Conservation (phyloP, 1,140 invertebrate species). For the Phymastichus coffea region DNA sequence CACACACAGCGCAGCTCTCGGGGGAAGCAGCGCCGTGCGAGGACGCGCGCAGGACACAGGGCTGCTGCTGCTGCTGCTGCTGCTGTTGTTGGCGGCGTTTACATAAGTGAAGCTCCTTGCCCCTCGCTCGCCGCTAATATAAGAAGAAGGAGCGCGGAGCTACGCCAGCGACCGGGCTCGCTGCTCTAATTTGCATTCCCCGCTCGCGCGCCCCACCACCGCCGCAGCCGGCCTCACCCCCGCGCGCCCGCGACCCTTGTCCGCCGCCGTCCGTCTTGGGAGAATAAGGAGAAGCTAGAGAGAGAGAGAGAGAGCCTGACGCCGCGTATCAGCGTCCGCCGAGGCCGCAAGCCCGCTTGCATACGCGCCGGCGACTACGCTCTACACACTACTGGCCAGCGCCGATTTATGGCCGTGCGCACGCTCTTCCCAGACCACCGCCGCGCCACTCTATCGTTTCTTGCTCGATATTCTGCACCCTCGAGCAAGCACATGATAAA, state of each 20-base stretch:
- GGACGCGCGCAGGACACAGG: no score
- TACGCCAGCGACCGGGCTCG: slow-evolving; percentile 40
- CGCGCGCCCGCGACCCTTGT: slow-evolving; percentile 31
- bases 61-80: background rate
- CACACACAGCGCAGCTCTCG: no score
- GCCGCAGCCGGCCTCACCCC: background rate
- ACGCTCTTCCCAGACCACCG: no score
- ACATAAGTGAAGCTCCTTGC: slow-evolving; percentile 52
- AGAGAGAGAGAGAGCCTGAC: slow-evolving; percentile 15
- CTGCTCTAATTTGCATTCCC: slow-evolving; percentile 58
- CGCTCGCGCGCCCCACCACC: slow-evolving; percentile 41
- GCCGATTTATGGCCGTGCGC: background rate
- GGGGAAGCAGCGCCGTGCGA: background rate
- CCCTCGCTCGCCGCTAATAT: slow-evolving; percentile 43
- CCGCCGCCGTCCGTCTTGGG: slow-evolving; percentile 52
- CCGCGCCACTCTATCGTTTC: no score
- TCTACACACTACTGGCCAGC: background rate
- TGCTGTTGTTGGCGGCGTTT: slow-evolving; percentile 41
- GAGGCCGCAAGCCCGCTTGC: slow-evolving; percentile 23
- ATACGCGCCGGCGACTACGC: slow-evolving; percentile 3
- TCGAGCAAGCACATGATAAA: no score
- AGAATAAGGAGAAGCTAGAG: slow-evolving; percentile 28
- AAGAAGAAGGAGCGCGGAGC: background rate
- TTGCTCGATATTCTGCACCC: no score
- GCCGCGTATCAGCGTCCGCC: slow-evolving; percentile 24